Evolutionary conservation across 2,797 vertebrate species (phyloP), one percentile per base, ranked within the genome.

Genomic region (Rhabdomys pumilio): DNA sequence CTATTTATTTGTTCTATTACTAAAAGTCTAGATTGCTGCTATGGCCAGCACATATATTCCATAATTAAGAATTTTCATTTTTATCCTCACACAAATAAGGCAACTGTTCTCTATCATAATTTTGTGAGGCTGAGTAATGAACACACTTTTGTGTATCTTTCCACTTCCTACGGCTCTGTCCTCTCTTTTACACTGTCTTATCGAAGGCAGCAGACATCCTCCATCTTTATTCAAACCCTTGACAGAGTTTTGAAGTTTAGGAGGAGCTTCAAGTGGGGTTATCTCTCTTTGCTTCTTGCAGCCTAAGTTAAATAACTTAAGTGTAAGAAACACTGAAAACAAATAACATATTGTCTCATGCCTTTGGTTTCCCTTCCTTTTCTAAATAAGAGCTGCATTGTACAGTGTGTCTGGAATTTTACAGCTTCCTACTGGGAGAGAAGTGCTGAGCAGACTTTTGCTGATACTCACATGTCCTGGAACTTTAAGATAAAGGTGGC

Each of bases 131-230:
- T 90, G 84, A 73, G 77, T 85, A 96, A 94, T 72, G 91, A 95
- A 82, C 57, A 67, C 10, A 19, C 44, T 89, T 95, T 34, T 95
- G 90, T 96, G 93, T 97, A 94, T 97, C 91, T 96, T 97, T 96
- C 95, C 95, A 96, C 95, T 97, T 98, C 97, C 96, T 90, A 85
- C 95, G 89, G 80, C 77, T 91, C 83, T 82, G 95, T 97, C 61
- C 61, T 96, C 93, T 91, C 96, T 94, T 90, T 93, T 69, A 83
- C 96, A 77, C 82, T 83, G 87, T 95, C 97, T 98, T 98, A 98
- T 98, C 97, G 93, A 96, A 87, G 87, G 44, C 53, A 53, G 38
- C 96, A 98, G 96, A 96, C 97, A 97, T 97, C 96, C 97, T 94
- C 83, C 86, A 91, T 96, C 95, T 97, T 95, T 88, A 93, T 96